Base-by-base conservation (phyloP, 2,797 vertebrate genomes). In the Phoebastria nigripes region DNA sequence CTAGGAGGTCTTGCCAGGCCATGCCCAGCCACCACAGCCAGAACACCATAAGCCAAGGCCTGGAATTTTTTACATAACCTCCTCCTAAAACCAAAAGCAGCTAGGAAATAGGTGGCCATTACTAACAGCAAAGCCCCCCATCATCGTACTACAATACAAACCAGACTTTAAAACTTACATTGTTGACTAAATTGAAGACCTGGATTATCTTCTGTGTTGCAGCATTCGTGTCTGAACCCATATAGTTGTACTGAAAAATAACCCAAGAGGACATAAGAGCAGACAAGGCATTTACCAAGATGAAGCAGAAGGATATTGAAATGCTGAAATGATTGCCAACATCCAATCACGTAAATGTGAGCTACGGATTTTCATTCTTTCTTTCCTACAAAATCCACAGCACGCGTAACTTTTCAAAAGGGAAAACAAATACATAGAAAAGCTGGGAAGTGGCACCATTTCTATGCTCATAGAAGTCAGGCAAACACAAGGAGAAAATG, bases 171-270 rank as follows among this genome's bases (percentile, higher is more conserved):
- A 65, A 46, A 97, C 98, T 98, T 95, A 98, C 98, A 2, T 19
- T 94, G 79, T 97, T 98, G 62, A 98, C 94, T 80, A 98, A 94
- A 12, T 74, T 96, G 89, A 98, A 95, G 82, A 97, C 61, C 81
- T 98, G 97, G 58, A 96, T 89, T 65, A 98, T 93, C 88, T 96
- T 98, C 80, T 97, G 82, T 0, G 80, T 96, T 2, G 47, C 94
- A 35, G 90, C 26, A 26, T 89, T 94, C 0, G 10, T 78, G 74
- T 97, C 96, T 35, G 97, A 96, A 15, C 98, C 98, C 98, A 98
- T 84, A 3, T 96, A 93, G 63, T 66, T 44, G 82, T 94, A 98
- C 98, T 98, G 95, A 66, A 98, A 98, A 93, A 93, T 3, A 97
- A 87, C 58, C 81, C 62, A 29, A 35, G 35, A 31, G 59, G 19